Percentiles rank a stretch among this genome's conserved stretches.
Conservation (phyloP, 2,797 vertebrate genomes). For the Onychomys leucogaster region DNA sequence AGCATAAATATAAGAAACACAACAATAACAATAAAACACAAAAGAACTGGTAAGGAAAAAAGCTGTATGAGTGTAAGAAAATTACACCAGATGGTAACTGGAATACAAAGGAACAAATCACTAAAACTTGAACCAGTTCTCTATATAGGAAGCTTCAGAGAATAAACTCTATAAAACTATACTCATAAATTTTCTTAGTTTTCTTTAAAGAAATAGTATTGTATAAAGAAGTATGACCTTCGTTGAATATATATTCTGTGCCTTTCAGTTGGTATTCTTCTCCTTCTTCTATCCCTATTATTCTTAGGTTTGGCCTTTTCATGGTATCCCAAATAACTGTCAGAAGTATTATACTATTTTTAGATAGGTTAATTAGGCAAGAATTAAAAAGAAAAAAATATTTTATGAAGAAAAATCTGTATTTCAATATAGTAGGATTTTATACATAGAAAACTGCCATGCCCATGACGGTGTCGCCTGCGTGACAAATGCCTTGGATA, state of each 20-base stretch:
- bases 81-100: not conserved
- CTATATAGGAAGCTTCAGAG: not conserved
- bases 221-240: not conserved
- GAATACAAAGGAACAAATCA: not conserved
- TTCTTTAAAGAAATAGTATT: not conserved
- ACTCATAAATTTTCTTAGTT: not conserved
- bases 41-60: not conserved
- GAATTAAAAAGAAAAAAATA: not conserved
- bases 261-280: too few relatives aligned
- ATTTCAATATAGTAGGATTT: not conserved
- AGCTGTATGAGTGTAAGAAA: not conserved
- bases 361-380: not conserved
- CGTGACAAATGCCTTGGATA: too few relatives aligned
- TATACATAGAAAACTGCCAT: not conserved
- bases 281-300: too few relatives aligned
- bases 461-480: too few relatives aligned
- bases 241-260: too few relatives aligned
- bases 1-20: not conserved
- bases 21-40: not conserved
- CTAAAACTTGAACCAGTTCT: not conserved
- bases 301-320: too few relatives aligned
- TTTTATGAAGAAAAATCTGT: not conserved
- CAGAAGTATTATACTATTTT: too few relatives aligned
- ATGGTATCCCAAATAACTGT: too few relatives aligned
- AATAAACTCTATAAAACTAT: not conserved